phyloP scores from a whole-genome alignment of 2,888 invertebrate species.

The Bhutanitis thaidina region DNA sequence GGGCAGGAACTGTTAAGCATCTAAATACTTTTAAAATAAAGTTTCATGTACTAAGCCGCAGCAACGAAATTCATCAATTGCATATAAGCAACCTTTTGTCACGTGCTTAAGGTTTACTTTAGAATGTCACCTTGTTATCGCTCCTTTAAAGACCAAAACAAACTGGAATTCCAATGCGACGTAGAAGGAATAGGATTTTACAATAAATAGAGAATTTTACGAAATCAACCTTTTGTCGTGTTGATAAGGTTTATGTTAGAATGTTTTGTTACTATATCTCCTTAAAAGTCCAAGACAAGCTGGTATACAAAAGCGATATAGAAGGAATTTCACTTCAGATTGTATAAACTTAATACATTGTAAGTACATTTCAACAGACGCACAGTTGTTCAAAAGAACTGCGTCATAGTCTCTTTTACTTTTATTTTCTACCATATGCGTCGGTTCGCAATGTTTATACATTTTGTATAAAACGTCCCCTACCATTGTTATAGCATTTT shows the following conservation, averaged over 20 bases:
- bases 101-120: slow-evolving; percentile 16
- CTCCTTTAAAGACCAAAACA: slow-evolving; percentile 23
- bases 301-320: slow-evolving; percentile 29
- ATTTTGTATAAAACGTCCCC: no score
- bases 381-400: neutral
- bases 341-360: no score
- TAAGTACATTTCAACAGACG: neutral
- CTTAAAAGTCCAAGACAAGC: slow-evolving; percentile 24
- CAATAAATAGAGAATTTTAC: no score
- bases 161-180: slow-evolving; percentile 28
- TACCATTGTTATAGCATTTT: no score
- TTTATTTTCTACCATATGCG: no score
- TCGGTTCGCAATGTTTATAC: no score
- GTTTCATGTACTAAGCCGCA: neutral
- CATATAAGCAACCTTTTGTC: neutral
- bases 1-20: no score
- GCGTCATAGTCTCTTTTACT: no score
- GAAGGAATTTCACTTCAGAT: slow-evolving; percentile 20
- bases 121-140: neutral
- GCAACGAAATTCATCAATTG: neutral
- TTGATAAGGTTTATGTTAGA: slow-evolving; percentile 16
- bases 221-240: neutral
- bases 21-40: neutral
- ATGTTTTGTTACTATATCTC: neutral
- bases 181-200: slow-evolving; percentile 21